Evolutionary conservation across 2,113 vertebrate species (phyloP).

Genomic region (Chloebia gouldiae): DNA sequence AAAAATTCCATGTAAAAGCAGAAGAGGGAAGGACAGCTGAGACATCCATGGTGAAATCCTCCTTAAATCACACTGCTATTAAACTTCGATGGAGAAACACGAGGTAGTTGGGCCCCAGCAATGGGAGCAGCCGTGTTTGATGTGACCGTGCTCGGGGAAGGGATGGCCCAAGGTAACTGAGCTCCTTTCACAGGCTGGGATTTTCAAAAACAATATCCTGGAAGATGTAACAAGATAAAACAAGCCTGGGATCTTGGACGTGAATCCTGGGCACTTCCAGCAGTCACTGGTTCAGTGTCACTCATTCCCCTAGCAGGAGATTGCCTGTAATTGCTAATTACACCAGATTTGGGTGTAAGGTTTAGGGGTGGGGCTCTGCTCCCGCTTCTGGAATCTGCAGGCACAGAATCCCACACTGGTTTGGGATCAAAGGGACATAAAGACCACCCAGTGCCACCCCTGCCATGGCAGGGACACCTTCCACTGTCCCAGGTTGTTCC

Average conservation of each 20-base stretch:
- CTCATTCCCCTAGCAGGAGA: background rate
- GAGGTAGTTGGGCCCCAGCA: background rate
- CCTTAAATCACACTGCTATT: background rate
- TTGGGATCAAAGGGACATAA: background rate
- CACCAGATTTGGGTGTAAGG: rapidly evolving
- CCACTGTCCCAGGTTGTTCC: rapidly evolving
- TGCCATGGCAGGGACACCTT: background rate
- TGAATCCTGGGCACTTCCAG: rapidly evolving
- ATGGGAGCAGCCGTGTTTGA: background rate
- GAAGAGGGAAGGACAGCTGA: background rate
- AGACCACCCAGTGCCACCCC: background rate
- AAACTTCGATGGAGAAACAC: background rate
- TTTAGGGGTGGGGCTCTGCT: no score
- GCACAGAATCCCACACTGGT: background rate
- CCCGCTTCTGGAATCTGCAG: background rate
- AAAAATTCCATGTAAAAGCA: background rate
- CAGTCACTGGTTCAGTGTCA: background rate
- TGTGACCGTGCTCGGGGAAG: rapidly evolving
- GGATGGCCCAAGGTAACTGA: background rate
- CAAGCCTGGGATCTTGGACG: rapidly evolving
- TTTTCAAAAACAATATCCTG: background rate
- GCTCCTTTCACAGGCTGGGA: background rate
- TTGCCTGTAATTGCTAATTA: background rate
- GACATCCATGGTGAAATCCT: background rate
- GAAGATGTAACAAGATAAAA: background rate